Percentiles rank a stretch among this genome's conserved stretches.
These are phyloP conservation scores for Styela plicata DNA, from an alignment of 23 tunicate genomes.

Conservation along the genomic window DNA sequence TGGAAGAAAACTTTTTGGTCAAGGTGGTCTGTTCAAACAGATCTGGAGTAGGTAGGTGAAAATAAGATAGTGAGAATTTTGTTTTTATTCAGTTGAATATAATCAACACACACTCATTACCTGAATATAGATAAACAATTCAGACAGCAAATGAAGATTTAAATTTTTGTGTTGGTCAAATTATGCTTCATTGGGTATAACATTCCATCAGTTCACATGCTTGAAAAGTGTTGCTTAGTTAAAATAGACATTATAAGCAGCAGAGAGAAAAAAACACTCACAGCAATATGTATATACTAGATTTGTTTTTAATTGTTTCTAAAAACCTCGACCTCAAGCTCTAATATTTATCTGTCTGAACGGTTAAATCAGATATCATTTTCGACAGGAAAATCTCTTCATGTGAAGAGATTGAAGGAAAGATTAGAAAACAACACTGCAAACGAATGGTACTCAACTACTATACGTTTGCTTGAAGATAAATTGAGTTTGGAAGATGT, in stretches of 20 bases:
- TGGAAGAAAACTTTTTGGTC: neutral
- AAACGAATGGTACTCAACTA: constrained; percentile 33
- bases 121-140: neutral
- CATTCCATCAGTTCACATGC: too few species aligned
- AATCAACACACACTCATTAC: neutral
- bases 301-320: too few species aligned
- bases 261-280: too few species aligned
- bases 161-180: too few species aligned
- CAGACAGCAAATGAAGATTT: too few species aligned
- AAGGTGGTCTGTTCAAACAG: constrained; percentile 35
- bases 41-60: constrained; percentile 58
- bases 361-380: too few species aligned
- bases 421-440: neutral
- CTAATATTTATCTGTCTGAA: too few species aligned
- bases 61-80: neutral
- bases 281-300: too few species aligned
- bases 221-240: too few species aligned
- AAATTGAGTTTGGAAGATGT: constrained; percentile 38
- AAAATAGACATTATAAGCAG: too few species aligned
- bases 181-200: too few species aligned
- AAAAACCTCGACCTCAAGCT: too few species aligned
- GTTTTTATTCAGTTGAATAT: neutral
- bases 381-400: constrained; percentile 69
- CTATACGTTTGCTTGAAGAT: constrained; percentile 54
- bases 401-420: constrained; percentile 26